Evolutionary conservation across 2,888 invertebrate species (phyloP).

Genomic region (Helobdella robusta): DNA sequence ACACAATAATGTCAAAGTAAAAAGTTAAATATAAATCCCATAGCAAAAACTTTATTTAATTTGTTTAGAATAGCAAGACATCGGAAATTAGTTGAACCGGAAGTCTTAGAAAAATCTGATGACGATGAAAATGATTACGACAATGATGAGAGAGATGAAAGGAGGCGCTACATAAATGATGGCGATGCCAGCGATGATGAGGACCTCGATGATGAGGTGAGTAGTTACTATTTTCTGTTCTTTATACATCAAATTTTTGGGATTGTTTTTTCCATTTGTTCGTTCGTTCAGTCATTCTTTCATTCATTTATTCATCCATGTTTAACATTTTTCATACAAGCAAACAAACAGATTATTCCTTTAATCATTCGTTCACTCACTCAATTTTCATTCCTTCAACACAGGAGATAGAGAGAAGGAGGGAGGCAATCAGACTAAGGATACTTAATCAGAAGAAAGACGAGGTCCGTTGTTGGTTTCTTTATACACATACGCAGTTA

Average conservation of each 20-base stretch:
- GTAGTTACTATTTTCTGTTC: background rate
- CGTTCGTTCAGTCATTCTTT: background rate
- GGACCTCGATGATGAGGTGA: constrained; percentile 47
- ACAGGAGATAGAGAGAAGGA: constrained; percentile 59
- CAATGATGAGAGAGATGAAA: constrained; percentile 38
- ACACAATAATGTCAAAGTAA: background rate
- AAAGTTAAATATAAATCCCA: background rate
- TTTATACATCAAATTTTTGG: background rate
- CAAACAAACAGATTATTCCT: too few species aligned
- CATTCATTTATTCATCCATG: too few species aligned
- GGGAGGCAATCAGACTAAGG: constrained; percentile 61
- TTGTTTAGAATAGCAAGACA: constrained; percentile 41
- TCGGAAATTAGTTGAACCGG: constrained; percentile 44
- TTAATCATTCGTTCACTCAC: background rate
- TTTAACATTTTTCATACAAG: too few species aligned
- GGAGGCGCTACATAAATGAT: background rate
- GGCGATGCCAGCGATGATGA: constrained; percentile 38
- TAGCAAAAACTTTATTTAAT: background rate
- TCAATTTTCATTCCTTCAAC: background rate
- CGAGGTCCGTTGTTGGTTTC: constrained; percentile 36
- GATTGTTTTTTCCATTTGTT: background rate
- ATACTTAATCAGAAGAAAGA: constrained; percentile 52
- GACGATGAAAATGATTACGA: constrained; percentile 50
- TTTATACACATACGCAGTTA: too few species aligned
- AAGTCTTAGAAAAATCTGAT: constrained; percentile 50